A percentile compares a stretch with the other conserved stretches of the same genome.
Conservation (phyloP, 2,113 vertebrate genomes). For the Pterocles orientalis region DNA sequence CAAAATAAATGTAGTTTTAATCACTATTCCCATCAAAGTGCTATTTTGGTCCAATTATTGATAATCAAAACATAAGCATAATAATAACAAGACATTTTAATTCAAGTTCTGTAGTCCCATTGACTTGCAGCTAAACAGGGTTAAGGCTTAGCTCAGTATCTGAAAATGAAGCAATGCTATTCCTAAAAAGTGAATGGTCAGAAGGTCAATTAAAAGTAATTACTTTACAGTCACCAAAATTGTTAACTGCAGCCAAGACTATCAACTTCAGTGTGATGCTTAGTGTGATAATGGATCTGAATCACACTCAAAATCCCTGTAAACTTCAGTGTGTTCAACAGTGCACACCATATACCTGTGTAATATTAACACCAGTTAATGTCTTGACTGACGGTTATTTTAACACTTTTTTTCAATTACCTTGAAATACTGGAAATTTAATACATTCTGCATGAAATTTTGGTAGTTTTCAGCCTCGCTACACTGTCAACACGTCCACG, state of each 20-base stretch:
- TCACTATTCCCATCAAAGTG: background rate
- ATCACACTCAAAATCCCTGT: background rate
- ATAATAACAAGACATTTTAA: background rate
- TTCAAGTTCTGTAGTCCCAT: background rate
- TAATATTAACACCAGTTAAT: background rate
- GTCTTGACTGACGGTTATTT: background rate
- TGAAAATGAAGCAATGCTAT: background rate
- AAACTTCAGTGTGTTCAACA: background rate
- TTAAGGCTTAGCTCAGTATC: background rate
- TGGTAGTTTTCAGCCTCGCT: background rate
- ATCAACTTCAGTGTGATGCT: background rate
- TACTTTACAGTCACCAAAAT: background rate
- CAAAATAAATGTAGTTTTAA: background rate
- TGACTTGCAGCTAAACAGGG: background rate
- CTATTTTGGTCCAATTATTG: background rate
- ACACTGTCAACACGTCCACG: background rate
- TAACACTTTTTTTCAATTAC: background rate
- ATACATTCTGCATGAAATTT: background rate
- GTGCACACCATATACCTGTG: background rate
- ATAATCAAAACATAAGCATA: background rate
- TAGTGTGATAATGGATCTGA: background rate
- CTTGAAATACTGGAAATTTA: background rate
- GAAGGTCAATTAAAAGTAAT: background rate
- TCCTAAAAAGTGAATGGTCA: background rate
- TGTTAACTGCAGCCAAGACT: background rate